A percentile compares a stretch with the other conserved stretches of the same genome.
Conservation (phyloP, 2,113 vertebrate species). For the Dipodomys stephensi region DNA sequence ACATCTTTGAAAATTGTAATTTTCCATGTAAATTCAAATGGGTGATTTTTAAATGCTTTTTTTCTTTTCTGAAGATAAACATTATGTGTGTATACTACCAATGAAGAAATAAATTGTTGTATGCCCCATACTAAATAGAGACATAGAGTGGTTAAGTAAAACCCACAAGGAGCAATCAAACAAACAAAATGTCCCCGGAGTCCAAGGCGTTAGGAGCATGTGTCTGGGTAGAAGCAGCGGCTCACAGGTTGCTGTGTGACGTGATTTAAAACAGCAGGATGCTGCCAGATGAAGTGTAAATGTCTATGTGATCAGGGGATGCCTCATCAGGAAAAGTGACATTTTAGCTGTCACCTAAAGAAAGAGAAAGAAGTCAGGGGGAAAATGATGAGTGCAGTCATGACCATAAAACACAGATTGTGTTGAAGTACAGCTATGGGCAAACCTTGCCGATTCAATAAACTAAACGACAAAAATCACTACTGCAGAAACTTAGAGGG, state of each 20-base stretch:
- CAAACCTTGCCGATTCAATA: not conserved
- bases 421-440: not conserved
- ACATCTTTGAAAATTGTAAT: not conserved
- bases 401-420: not conserved
- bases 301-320: not conserved
- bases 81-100: too few relatives aligned
- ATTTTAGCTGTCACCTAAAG: conserved; percentile 27
- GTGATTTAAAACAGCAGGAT: not conserved
- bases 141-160: not conserved
- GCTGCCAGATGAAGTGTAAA: not conserved
- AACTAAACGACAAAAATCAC: not conserved
- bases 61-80: not conserved
- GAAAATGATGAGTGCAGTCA: not conserved
- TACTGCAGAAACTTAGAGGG: not conserved
- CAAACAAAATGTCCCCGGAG: not conserved
- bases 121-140: not conserved
- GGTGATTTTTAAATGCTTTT: not conserved
- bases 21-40: not conserved
- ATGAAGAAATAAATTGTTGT: not conserved
- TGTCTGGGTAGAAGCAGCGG: not conserved
- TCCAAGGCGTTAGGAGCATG: not conserved
- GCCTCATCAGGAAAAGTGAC: not conserved
- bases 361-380: not conserved
- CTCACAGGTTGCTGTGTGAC: not conserved
- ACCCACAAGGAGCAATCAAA: not conserved